These are phyloP conservation scores for Clarias platycephalus DNA, from an alignment of 2,797 vertebrate species.

Conservation along the genomic window DNA sequence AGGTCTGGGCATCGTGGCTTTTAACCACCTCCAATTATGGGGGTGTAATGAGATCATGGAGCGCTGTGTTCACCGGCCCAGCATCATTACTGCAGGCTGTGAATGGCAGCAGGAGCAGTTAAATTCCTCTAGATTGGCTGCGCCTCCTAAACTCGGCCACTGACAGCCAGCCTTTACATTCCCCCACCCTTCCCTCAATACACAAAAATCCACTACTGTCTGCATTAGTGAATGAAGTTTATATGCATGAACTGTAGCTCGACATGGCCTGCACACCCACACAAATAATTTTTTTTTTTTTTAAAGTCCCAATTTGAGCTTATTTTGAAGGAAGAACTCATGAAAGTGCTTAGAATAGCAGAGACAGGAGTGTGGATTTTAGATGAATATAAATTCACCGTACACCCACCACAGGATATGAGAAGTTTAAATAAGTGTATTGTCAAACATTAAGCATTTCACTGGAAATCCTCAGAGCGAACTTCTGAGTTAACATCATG, in stretches of 20 bases:
- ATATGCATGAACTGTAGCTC: conserved; percentile 5
- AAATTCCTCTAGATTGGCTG: conserved; percentile 71
- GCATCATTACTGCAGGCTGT: conserved; percentile 71
- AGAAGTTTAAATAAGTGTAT: conserved; percentile 42
- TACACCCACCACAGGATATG: conserved; percentile 15
- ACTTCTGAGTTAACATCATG: conserved; percentile 54
- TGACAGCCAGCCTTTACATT: conserved; percentile 70
- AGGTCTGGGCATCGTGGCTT: conserved; percentile 61
- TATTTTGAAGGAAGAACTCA: not conserved
- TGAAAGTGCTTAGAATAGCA: conserved; percentile 22
- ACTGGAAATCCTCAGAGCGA: conserved; percentile 52
- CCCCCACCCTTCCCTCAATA: conserved; percentile 48
- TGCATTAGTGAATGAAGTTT: conserved; percentile 9
- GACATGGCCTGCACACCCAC: not conserved
- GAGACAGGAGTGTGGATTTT: conserved; percentile 6
- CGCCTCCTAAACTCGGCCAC: conserved; percentile 56
- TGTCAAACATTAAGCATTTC: conserved; percentile 48
- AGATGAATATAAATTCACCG: not conserved
- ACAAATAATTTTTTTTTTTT: too few relatives aligned
- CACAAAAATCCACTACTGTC: conserved; percentile 8
- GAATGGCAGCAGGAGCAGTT: conserved; percentile 72
- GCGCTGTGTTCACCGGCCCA: conserved; percentile 62
- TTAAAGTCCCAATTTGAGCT: conserved; percentile 16
- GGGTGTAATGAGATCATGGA: conserved; percentile 73
- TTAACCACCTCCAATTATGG: conserved; percentile 75